These are phyloP conservation scores for Hystrix brachyura DNA, from an alignment of 2,113 vertebrate species.

Conservation along the genomic window DNA sequence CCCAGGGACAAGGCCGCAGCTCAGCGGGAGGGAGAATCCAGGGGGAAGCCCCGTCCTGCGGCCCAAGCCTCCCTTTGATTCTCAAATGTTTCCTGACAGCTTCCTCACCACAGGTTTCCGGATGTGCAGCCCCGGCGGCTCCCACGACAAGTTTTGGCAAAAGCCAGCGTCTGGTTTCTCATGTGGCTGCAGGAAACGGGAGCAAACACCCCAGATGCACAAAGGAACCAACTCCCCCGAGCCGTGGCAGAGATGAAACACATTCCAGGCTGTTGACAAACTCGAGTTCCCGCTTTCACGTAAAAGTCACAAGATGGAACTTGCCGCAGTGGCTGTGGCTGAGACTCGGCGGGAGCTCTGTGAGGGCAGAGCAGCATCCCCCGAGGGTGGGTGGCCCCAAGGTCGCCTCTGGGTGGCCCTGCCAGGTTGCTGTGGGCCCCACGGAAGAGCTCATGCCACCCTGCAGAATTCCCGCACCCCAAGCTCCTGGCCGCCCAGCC, in stretches of 20 bases:
- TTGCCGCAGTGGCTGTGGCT: background rate
- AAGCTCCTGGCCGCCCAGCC: background rate
- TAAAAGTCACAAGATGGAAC: conserved; percentile 37
- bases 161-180: background rate
- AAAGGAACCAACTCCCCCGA: background rate
- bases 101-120: conserved; percentile 53
- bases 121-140: background rate
- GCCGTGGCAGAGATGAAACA: background rate
- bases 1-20: background rate
- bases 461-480: background rate
- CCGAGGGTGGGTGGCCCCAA: too few relatives aligned
- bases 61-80: conserved; percentile 24
- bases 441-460: background rate
- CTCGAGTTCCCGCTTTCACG: background rate
- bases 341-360: background rate
- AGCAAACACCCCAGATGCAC: background rate
- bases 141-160: conserved; percentile 55
- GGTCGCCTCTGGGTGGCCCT: background rate
- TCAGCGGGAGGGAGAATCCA: rapidly evolving
- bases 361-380: background rate
- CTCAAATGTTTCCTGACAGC: background rate
- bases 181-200: background rate
- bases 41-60: background rate
- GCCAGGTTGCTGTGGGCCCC: background rate
- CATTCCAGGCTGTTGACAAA: conserved; percentile 10